These are phyloP conservation scores for Agrotis segetum DNA, from an alignment of 2,888 invertebrate genomes.

Conservation along the genomic window DNA sequence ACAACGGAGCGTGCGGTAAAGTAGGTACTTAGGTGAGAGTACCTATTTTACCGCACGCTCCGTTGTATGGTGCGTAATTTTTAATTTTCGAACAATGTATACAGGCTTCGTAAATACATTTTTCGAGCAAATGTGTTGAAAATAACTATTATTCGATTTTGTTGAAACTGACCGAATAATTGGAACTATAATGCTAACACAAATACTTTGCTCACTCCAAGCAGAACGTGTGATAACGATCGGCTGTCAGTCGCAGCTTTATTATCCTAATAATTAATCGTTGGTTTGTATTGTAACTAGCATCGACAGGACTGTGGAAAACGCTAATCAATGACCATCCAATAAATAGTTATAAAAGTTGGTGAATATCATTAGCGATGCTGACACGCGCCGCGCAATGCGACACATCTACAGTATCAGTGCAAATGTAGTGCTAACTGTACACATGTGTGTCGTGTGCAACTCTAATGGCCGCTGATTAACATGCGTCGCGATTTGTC, in stretches of 20 bases:
- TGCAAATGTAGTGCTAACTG: not conserved
- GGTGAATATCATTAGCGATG: constrained; percentile 15
- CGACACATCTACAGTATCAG: not conserved
- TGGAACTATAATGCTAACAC: constrained; percentile 43
- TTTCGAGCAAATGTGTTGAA: no score
- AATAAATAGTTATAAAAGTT: not conserved
- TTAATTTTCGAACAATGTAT: no score
- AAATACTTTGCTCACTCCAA: constrained; percentile 13
- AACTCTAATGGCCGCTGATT: constrained; percentile 55
- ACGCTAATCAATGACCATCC: constrained; percentile 17
- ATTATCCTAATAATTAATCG: constrained; percentile 7
- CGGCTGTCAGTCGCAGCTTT: constrained; percentile 29
- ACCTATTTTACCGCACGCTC: no score
- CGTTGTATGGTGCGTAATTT: no score
- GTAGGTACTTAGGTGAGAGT: no score
- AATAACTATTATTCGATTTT: constrained; percentile 44
- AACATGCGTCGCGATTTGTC: constrained; percentile 56
- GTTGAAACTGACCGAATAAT: constrained; percentile 53
- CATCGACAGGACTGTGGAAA: constrained; percentile 3
- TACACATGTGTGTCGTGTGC: constrained; percentile 3
- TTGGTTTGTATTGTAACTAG: constrained; percentile 25
- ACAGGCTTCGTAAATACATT: no score
- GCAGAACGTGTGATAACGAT: constrained; percentile 33
- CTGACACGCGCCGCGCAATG: constrained; percentile 7
- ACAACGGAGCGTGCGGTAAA: no score